Percentiles rank a stretch among this genome's conserved stretches.
Evolutionary conservation across 2,113 vertebrate species (phyloP).

Genomic region (Xiphophorus couchianus): DNA sequence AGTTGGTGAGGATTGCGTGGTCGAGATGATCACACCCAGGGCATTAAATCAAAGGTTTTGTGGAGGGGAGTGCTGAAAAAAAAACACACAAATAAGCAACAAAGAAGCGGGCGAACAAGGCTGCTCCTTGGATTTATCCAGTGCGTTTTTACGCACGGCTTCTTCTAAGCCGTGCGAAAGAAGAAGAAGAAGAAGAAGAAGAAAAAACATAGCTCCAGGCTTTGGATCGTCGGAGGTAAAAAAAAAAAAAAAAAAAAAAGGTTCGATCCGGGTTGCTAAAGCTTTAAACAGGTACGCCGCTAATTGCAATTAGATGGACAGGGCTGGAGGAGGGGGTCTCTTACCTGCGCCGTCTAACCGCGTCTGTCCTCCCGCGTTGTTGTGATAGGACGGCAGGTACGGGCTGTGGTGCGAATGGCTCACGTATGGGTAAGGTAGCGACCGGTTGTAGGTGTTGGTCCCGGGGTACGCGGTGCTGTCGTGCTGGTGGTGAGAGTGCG

Average conservation of each 20-base stretch:
- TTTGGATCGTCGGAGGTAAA: not conserved
- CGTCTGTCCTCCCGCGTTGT: slow-evolving; percentile 90
- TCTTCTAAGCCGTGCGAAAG: too few relatives aligned
- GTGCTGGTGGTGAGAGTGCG: slow-evolving; percentile 92
- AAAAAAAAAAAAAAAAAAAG: not conserved
- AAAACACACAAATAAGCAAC: not conserved
- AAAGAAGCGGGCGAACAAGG: slow-evolving; percentile 10
- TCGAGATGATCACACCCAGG: slow-evolving; percentile 70
- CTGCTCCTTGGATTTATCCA: slow-evolving; percentile 42
- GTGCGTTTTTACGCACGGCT: slow-evolving; percentile 56
- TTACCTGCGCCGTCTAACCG: slow-evolving; percentile 97
- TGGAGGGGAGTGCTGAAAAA: slow-evolving; percentile 35
- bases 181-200: not conserved
- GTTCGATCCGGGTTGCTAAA: not conserved
- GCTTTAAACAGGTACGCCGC: slow-evolving; percentile 19
- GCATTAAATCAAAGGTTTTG: slow-evolving; percentile 58
- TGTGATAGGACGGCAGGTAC: slow-evolving; percentile 96
- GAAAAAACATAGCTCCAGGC: slow-evolving; percentile 30
- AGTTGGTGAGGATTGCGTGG: slow-evolving; percentile 68
- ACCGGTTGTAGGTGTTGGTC: slow-evolving; percentile 94
- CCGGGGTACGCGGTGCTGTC: slow-evolving; percentile 88
- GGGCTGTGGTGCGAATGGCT: slow-evolving; percentile 98
- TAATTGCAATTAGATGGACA: slow-evolving; percentile 25
- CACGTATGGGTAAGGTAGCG: slow-evolving; percentile 94
- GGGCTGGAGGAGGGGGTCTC: slow-evolving; percentile 65